phyloP scores from a whole-genome alignment of 2,888 invertebrate species.

The Habroteleia sp. region DNA sequence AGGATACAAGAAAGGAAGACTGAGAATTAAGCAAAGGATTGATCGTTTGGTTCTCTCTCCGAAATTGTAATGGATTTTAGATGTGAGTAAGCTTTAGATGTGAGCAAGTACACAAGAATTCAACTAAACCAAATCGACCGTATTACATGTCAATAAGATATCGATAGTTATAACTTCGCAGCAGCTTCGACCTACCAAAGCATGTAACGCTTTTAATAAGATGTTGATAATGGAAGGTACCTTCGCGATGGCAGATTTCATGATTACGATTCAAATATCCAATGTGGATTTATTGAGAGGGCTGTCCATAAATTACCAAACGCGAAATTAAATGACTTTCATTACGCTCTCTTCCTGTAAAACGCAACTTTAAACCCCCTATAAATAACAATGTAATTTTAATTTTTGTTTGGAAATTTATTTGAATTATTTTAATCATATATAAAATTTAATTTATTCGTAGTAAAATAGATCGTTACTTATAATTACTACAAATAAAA shows the following conservation, averaged over 20 bases:
- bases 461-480: too few relatives aligned
- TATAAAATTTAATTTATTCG: too few relatives aligned
- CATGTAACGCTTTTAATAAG: slow-evolving; percentile 7
- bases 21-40: slow-evolving; percentile 46
- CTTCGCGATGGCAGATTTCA: slow-evolving; percentile 20
- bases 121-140: slow-evolving; percentile 22
- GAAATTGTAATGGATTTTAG: slow-evolving; percentile 32
- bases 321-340: too few relatives aligned
- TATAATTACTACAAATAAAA: too few relatives aligned
- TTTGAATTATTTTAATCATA: too few relatives aligned
- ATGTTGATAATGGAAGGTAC: slow-evolving; percentile 11
- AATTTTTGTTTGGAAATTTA: too few relatives aligned
- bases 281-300: slow-evolving; percentile 18
- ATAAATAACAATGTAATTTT: too few relatives aligned
- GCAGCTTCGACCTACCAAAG: slow-evolving; percentile 2
- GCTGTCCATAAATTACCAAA: too few relatives aligned
- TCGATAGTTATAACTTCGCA: slow-evolving; percentile 17
- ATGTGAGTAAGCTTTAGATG: slow-evolving; percentile 12
- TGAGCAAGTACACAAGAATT: slow-evolving; percentile 42
- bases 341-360: too few relatives aligned
- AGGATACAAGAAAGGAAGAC: slow-evolving; percentile 39
- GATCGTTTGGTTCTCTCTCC: slow-evolving; percentile 42
- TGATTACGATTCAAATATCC: slow-evolving; percentile 11
- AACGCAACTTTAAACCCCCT: too few relatives aligned
- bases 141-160: slow-evolving; percentile 46